Evolutionary conservation across 2,888 invertebrate genomes (phyloP), one percentile per base, ranked within the genome.

Genomic region (Temnothorax ravouxi): DNA sequence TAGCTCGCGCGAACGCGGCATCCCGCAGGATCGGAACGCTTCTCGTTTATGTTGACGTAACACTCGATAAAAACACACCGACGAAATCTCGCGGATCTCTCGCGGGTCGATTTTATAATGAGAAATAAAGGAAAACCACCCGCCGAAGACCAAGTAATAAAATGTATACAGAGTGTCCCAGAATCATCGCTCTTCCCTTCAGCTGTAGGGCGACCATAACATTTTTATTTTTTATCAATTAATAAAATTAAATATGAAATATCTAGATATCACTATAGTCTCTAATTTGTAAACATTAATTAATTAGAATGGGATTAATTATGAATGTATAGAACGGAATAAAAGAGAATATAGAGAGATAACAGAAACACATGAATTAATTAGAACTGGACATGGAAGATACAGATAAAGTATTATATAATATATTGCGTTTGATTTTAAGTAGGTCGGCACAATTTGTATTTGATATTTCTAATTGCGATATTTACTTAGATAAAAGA

Each of bases 11-110:
- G 21, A 71, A 52, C 47, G 18, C 29, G 18, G 29, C 50, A 34
- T 52, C 38, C 18, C 25, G 25, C n/a, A 72, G 41, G 41, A 72
- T 72, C 11, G 25, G 38, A 72, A 59, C 18, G 41, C 18, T 62
- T 74, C 25, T 59, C 59, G 59, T 69, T 69, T 52, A 69, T n/a
- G n/a, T 41, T 72, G 29, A 61, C 62, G 62, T 41, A 61, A 61
- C 8, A 2, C 15, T 62, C 29, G 41, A 44, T 74, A 61, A 74
- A 74, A 74, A 74, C 62, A 25, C n/a, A 11, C 21, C 54, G 38
- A 50, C 13, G 54, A 72, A 59, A 72, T 61, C 18, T 72, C 25
- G 29, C 62, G 41, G 62, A 59, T 59, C 41, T 59, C 15, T 29
- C 64, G 15, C 62, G 13, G 13, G 13, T 74, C 29, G 62, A 44